Evolutionary conservation across 1,140 invertebrate genomes (phyloP).

Genomic region (Brachionus rotundiformis): DNA sequence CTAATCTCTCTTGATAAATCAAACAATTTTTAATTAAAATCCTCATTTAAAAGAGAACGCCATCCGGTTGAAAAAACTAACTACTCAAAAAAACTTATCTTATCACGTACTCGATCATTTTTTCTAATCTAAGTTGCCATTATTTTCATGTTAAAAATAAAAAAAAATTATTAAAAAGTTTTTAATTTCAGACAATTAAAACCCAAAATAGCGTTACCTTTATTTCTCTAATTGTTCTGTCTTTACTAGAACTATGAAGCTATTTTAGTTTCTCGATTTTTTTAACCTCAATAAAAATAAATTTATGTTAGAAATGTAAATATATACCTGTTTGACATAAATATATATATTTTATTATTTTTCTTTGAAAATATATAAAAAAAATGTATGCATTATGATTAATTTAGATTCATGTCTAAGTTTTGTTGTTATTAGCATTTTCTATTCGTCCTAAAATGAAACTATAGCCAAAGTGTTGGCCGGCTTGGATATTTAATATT

Average conservation of each 20-base stretch:
- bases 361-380: not conserved
- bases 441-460: slow-evolving; percentile 1
- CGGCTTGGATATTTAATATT: not conserved
- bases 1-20: not conserved
- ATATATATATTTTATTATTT: slow-evolving; percentile 12
- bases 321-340: slow-evolving; percentile 14
- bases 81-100: not conserved
- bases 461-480: not conserved
- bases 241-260: not conserved
- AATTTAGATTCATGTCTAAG: slow-evolving; percentile 12
- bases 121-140: too few species aligned
- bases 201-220: not conserved
- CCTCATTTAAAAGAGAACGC: not conserved
- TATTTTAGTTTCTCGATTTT: not conserved
- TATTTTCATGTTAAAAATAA: too few species aligned
- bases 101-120: not conserved
- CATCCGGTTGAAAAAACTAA: not conserved
- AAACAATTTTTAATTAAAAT: not conserved
- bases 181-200: too few species aligned
- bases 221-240: not conserved
- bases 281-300: slow-evolving; percentile 8
- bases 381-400: slow-evolving; percentile 12
- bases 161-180: too few species aligned
- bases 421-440: slow-evolving; percentile 20
- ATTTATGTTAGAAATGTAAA: slow-evolving; percentile 11